phyloP scores from a whole-genome alignment of 2,888 invertebrate species.

The Plagodis pulveraria region DNA sequence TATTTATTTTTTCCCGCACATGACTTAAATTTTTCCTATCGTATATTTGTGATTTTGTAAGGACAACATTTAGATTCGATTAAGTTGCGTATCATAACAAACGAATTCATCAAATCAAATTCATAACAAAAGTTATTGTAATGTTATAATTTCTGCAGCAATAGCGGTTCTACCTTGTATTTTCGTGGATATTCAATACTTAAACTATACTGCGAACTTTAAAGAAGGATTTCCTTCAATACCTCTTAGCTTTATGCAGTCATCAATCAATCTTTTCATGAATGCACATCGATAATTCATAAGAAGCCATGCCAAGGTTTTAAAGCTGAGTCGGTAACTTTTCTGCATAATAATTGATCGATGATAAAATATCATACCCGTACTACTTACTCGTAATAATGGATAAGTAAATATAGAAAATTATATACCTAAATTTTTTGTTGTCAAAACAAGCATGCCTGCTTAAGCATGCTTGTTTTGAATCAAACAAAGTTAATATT shows the following conservation, averaged over 20 bases:
- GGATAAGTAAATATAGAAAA: too few species aligned
- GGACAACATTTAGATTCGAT: too few species aligned
- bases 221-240: conserved; percentile 7
- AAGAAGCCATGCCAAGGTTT: conserved; percentile 9
- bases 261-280: conserved; percentile 28
- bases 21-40: too few species aligned
- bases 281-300: conserved; percentile 30
- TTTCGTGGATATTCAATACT: background rate
- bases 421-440: too few species aligned
- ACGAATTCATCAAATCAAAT: too few species aligned
- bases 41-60: too few species aligned
- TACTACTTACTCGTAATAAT: background rate
- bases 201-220: background rate
- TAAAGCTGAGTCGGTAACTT: conserved; percentile 12
- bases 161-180: background rate
- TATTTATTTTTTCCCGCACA: too few species aligned
- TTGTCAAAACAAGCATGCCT: too few species aligned
- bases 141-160: background rate
- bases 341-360: conserved; percentile 25
- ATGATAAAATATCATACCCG: background rate
- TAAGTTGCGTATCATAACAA: too few species aligned
- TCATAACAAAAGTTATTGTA: too few species aligned
- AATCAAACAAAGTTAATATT: too few species aligned
- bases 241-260: conserved; percentile 19
- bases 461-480: too few species aligned